phyloP scores from a whole-genome alignment of 2,888 invertebrate genomes.

The Stenichneumon culpator region DNA sequence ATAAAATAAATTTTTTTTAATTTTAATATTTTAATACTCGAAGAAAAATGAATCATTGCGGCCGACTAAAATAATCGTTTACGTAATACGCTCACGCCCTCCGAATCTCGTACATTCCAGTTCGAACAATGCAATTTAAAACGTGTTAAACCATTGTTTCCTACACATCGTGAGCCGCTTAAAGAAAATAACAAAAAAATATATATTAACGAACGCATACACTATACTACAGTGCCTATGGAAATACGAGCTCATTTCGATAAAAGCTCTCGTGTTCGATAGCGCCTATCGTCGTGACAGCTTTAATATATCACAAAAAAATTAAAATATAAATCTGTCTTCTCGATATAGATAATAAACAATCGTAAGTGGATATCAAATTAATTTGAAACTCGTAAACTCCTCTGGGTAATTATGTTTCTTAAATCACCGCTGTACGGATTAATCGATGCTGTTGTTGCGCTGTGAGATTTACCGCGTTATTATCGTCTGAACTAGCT shows the following conservation, averaged over 20 bases:
- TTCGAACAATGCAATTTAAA: constrained; percentile 34
- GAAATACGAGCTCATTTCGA: constrained; percentile 45
- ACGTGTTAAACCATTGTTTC: constrained; percentile 22
- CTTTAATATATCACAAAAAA: constrained; percentile 32
- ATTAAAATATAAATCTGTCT: constrained; percentile 1
- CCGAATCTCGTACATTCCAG: constrained; percentile 61
- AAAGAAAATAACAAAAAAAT: constrained; percentile 15
- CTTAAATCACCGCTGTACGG: constrained; percentile 40
- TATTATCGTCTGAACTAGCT: constrained; percentile 70
- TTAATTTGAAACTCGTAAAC: constrained; percentile 62
- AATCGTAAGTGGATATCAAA: constrained; percentile 53
- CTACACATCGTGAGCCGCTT: constrained; percentile 32
- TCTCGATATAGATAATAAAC: constrained; percentile 33
- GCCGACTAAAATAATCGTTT: constrained; percentile 4
- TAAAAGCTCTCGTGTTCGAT: constrained; percentile 27
- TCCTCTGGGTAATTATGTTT: constrained; percentile 34
- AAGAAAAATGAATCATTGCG: constrained; percentile 8
- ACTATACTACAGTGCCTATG: constrained; percentile 62
- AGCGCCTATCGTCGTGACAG: constrained; percentile 38
- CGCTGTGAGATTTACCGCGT: constrained; percentile 58
- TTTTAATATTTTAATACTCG: no score
- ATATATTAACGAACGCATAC: constrained; percentile 28
- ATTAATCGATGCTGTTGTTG: constrained; percentile 61
- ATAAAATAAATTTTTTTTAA: no score
- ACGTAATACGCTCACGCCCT: constrained; percentile 3